These are phyloP conservation scores for Tryphoninae sp. DNA, from an alignment of 2,888 invertebrate genomes.

Conservation along the genomic window DNA sequence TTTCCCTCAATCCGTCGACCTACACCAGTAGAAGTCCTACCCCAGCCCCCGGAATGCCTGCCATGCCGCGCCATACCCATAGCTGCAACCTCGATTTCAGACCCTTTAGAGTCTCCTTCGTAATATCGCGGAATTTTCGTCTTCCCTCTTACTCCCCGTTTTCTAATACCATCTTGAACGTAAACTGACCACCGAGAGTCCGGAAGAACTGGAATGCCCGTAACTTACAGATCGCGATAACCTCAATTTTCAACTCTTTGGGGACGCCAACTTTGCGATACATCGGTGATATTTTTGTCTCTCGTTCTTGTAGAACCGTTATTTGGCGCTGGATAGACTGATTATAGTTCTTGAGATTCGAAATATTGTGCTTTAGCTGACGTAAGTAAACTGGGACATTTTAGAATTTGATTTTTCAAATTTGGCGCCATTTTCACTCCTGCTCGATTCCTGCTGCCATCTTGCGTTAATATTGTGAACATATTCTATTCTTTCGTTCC, in stretches of 20 bases:
- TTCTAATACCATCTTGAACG: neutral
- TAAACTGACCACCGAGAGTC: neutral
- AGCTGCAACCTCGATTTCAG: neutral
- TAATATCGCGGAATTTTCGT: neutral
- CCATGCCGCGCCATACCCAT: neutral
- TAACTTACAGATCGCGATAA: too few species aligned
- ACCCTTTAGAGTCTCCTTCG: neutral
- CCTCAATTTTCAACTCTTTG: too few species aligned
- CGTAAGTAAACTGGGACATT: too few species aligned
- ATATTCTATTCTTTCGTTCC: too few species aligned
- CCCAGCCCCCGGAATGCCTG: neutral
- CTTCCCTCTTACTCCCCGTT: neutral
- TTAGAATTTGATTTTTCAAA: too few species aligned
- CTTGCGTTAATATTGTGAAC: too few species aligned
- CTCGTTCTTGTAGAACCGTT: neutral
- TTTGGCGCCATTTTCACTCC: too few species aligned
- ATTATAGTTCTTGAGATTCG: too few species aligned
- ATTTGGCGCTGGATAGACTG: neutral
- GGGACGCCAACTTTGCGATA: too few species aligned
- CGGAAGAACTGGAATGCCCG: too few species aligned
- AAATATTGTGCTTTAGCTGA: too few species aligned
- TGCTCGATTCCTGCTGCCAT: too few species aligned
- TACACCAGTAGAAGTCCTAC: neutral
- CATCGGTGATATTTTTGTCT: neutral
- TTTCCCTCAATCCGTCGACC: constrained; percentile 29